Base-by-base conservation (phyloP, 2,797 vertebrate species). In the Sebastes nivosus region DNA sequence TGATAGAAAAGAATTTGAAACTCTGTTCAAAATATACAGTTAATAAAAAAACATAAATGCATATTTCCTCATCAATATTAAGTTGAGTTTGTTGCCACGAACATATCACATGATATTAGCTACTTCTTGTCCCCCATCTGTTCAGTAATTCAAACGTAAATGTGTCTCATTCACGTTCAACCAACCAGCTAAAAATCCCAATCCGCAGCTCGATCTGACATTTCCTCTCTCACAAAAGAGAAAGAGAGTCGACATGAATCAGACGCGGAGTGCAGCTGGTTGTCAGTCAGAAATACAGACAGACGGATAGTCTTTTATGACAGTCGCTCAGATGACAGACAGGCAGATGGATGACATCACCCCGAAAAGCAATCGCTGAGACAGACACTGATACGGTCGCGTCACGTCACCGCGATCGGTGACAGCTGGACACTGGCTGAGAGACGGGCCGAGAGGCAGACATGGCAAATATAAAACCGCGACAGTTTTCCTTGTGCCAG, bases 261-360 rank as follows among this genome's bases (percentile, higher is more conserved):
- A 57, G 70, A 71, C n/a, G 10, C 12, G 29, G 20, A n/a, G 38
- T 52, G 69, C 29, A n/a, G 70, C 58, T 12, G 42, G 61, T 71
- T 69, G 85, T 67, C 83, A 71, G 67, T 46, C 72, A 57, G 61
- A 88, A 8, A 27, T 5, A 55, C 71, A 67, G 80, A 74, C 75
- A 36, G 78, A 67, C 67, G 68, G 72, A 57, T 64, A 18, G 85
- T 67, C 67, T 38, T 77, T 84, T 88, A 87, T 87, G 82, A 88
- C 80, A 67, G 74, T 71, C 75, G 68, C 67, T 79, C 73, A n/a
- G 52, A 74, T 86, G 88, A 83, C 81, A 81, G 89, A 79, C 75
- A 20, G 83, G 60, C 54, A 25, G 78, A 80, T 71, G 68, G 88
- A 83, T 95, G 94, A 95, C 92, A 93, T 94, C 89, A 93, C 67